Percentiles rank a stretch among this genome's conserved stretches.
Conservation (phyloP, 2,888 invertebrate genomes). For the Neoascia interrupta region DNA sequence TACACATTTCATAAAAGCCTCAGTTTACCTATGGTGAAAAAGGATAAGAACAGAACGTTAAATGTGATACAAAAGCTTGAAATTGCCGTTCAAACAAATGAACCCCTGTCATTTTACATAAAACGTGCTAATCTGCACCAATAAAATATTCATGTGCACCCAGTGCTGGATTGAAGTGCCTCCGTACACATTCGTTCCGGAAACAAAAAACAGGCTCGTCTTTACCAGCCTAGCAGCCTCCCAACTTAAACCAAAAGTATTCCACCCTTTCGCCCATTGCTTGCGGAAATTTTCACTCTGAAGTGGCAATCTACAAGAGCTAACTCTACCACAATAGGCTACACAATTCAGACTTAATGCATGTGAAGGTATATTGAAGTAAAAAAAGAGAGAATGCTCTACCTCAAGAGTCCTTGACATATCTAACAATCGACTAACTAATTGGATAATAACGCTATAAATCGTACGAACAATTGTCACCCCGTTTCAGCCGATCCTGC, state of each 20-base stretch:
- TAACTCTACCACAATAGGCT: slow-evolving; percentile 37
- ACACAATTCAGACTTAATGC: slow-evolving; percentile 34
- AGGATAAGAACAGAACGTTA: no score
- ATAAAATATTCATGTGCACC: slow-evolving; percentile 54
- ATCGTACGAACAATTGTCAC: slow-evolving; percentile 36
- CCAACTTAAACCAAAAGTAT: slow-evolving; percentile 25
- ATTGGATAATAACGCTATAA: slow-evolving; percentile 62
- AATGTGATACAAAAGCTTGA: slow-evolving; percentile 9
- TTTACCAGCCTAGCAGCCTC: background rate
- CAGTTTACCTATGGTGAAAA: no score
- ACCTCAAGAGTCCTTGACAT: slow-evolving; percentile 20
- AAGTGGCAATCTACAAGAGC: slow-evolving; percentile 14
- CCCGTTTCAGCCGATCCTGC: background rate
- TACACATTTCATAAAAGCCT: no score
- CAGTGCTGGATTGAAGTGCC: background rate
- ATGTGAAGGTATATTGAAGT: slow-evolving; percentile 26
- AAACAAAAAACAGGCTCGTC: background rate
- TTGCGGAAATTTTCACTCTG: slow-evolving; percentile 17
- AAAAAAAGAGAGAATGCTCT: background rate
- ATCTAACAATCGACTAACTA: slow-evolving; percentile 56
- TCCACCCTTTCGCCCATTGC: background rate
- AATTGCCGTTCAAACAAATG: slow-evolving; percentile 23
- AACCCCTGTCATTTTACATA: background rate
- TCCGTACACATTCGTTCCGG: background rate
- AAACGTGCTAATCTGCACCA: slow-evolving; percentile 33